Evolutionary conservation across 1,140 invertebrate species (phyloP).

Genomic region (Papilio glaucus): DNA sequence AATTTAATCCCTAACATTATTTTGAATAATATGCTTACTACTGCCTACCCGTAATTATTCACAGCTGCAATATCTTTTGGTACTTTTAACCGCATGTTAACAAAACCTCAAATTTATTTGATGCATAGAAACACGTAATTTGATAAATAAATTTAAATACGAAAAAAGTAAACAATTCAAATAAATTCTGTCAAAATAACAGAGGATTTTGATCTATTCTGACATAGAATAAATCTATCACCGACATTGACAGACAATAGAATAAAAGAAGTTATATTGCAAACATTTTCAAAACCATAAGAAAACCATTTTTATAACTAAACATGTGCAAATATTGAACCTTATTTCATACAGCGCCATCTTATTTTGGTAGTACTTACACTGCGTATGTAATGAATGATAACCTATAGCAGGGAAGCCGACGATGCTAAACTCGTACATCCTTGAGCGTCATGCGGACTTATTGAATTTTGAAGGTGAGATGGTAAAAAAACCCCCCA

Average conservation of each 20-base stretch:
- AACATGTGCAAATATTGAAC: too few species aligned
- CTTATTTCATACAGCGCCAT: too few species aligned
- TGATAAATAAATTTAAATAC: conserved; percentile 10
- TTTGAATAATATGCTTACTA: not conserved
- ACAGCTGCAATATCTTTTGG: not conserved
- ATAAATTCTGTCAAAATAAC: conserved; percentile 6
- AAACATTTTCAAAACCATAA: too few species aligned
- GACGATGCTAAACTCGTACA: too few species aligned
- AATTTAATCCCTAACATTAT: too few species aligned
- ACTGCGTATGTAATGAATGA: too few species aligned
- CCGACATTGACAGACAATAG: not conserved
- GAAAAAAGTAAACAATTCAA: conserved; percentile 8
- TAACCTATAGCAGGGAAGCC: too few species aligned
- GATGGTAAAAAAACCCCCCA: too few species aligned
- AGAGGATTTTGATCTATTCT: not conserved
- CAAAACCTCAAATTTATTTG: not conserved
- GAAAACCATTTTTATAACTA: too few species aligned
- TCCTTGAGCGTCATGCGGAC: too few species aligned
- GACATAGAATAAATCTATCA: not conserved
- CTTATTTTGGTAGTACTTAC: too few species aligned
- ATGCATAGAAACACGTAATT: conserved; percentile 12
- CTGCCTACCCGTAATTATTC: not conserved
- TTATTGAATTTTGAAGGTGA: too few species aligned
- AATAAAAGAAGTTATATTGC: not conserved
- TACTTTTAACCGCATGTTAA: not conserved